These are phyloP conservation scores for Hirtodrosophila cameraria DNA, from an alignment of 2,888 invertebrate genomes.

Conservation along the genomic window DNA sequence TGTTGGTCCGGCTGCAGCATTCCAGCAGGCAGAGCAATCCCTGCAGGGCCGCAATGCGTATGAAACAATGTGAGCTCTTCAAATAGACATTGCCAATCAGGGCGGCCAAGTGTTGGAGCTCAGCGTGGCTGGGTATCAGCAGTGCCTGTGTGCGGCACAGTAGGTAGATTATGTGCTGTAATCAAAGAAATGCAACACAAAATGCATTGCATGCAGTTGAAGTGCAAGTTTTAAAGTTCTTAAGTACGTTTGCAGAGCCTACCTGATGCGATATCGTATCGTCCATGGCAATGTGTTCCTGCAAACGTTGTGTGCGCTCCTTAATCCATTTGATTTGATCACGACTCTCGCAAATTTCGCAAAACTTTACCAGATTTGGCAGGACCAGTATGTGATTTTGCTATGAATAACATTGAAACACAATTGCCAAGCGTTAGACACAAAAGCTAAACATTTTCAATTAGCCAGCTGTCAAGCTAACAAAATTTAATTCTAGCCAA, in stretches of 20 bases:
- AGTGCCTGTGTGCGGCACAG: constrained; percentile 84
- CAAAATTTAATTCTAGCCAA: constrained; percentile 38
- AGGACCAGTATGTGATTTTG: constrained; percentile 86
- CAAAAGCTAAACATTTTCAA: constrained; percentile 38
- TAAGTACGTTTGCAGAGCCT: constrained; percentile 5
- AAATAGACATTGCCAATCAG: constrained; percentile 83
- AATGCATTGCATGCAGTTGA: background rate
- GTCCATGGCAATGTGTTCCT: constrained; percentile 88
- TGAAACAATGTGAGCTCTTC: constrained; percentile 84
- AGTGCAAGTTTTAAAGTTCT: background rate
- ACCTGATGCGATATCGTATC: constrained; percentile 90
- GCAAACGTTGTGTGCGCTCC: constrained; percentile 88
- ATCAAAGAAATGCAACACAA: constrained; percentile 2
- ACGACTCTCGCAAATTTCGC: constrained; percentile 90
- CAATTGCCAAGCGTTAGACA: constrained; percentile 13
- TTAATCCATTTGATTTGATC: constrained; percentile 92
- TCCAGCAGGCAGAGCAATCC: constrained; percentile 84
- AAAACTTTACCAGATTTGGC: constrained; percentile 89
- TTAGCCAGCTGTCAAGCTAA: constrained; percentile 36
- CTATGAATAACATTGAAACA: constrained; percentile 55
- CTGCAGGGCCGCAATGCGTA: constrained; percentile 83
- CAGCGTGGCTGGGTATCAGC: constrained; percentile 82
- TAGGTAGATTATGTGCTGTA: constrained; percentile 84
- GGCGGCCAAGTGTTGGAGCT: constrained; percentile 82
- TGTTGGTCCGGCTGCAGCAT: constrained; percentile 83